Evolutionary conservation across 2,888 invertebrate genomes (phyloP), one percentile per base, ranked within the genome.

Genomic region (Conomelus anceps): DNA sequence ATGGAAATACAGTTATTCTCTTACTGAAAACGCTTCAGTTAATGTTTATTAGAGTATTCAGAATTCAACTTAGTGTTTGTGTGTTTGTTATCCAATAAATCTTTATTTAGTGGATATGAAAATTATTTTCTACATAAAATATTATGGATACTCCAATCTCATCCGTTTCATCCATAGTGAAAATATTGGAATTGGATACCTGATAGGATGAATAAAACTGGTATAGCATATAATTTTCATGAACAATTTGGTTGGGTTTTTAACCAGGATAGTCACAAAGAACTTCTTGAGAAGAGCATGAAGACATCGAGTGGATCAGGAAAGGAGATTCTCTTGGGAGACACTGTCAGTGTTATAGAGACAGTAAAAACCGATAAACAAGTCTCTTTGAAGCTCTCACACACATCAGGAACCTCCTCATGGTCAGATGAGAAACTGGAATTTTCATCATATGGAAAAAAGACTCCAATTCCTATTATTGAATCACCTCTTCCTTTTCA

Each of bases 361-460:
- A 92, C 91, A 22, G 91, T 91, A 3, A 92, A 92, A 89, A 92
- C 91, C 22, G 92, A 92, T 85, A 92, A 92, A 90, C 91, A 92
- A 84, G 90, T 92, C 22, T 91, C 92, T 11, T 91, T 92, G 88
- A 92, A 91, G 90, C 90, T 92, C 86, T 90, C 90, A 17, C 90
- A 89, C 84, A n/a, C 88, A 41, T 88, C 86, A 87, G 22, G 34
- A 85, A 7, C 86, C 88, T 86, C 88, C 86, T 84, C 89, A 34
- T n/a, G 63, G 63, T 63, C 63, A 34, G 23, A n/a, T 41, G 41
- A 22, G 29, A 22, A 89, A 89, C 7, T 26, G 29, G 13, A 88
- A 22, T n/a, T 86, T 7, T n/a, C 6, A 23, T 7, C 63, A 22
- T 22, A 22, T 26, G 22, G 29, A 24, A 88, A 90, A 84, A 89